Percentiles rank a stretch among this genome's conserved stretches.
phyloP scores from a whole-genome alignment of 2,888 invertebrate species.

The Adela reaumurella region DNA sequence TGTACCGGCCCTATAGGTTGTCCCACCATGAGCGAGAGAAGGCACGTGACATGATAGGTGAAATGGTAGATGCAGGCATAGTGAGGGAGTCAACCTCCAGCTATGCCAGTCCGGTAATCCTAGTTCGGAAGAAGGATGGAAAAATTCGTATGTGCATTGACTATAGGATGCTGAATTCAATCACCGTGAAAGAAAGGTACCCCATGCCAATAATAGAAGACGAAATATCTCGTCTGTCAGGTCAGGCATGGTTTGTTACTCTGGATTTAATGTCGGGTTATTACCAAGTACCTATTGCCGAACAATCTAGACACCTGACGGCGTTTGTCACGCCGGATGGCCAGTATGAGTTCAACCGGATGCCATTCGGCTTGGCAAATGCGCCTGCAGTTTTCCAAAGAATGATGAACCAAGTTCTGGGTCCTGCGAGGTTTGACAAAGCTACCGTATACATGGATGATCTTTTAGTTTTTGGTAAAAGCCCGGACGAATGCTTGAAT shows the following conservation, averaged over 20 bases:
- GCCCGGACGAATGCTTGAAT: too few relatives aligned
- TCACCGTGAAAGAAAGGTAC: slow-evolving; percentile 12
- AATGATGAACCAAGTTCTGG: slow-evolving; percentile 16
- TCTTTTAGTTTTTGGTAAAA: too few relatives aligned
- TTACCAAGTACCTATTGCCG: slow-evolving; percentile 13
- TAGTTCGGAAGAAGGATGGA: slow-evolving; percentile 11
- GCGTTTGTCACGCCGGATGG: slow-evolving; percentile 18
- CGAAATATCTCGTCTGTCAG: slow-evolving; percentile 10
- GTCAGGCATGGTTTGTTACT: slow-evolving; percentile 11
- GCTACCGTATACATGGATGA: slow-evolving; percentile 2
- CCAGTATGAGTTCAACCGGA: slow-evolving; percentile 18
- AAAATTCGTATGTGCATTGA: slow-evolving; percentile 10
- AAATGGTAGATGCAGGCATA: slow-evolving; percentile 14
- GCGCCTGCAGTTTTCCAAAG: slow-evolving; percentile 18
- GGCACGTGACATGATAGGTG: slow-evolving; percentile 12
- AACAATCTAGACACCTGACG: slow-evolving; percentile 11
- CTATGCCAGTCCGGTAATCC: slow-evolving; percentile 15
- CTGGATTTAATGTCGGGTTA: slow-evolving; percentile 12
- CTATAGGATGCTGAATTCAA: slow-evolving; percentile 12
- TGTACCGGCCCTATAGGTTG: slow-evolving; percentile 15
- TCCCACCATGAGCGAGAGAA: slow-evolving; percentile 12
- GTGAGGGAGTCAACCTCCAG: slow-evolving; percentile 12
- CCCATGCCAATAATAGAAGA: slow-evolving; percentile 14
- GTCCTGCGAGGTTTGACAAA: slow-evolving; percentile 5
- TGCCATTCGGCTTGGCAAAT: slow-evolving; percentile 18